Percentiles rank a stretch among this genome's conserved stretches.
phyloP scores from a whole-genome alignment of 2,888 invertebrate genomes.

The Platycheirus rosarum region DNA sequence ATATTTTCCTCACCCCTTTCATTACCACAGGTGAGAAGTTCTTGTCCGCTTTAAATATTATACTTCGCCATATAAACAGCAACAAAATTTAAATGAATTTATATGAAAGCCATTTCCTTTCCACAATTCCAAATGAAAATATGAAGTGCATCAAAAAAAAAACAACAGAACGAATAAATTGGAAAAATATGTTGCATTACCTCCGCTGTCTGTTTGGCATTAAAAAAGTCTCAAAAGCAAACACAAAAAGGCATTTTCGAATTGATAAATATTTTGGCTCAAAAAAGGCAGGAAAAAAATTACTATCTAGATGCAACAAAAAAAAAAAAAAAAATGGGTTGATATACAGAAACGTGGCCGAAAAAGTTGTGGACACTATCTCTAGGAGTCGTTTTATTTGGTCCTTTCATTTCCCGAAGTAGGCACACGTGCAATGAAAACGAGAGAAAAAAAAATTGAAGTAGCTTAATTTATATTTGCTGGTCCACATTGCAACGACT shows the following conservation, averaged over 20 bases:
- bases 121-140: no score
- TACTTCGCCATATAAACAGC: no score
- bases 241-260: constrained; percentile 1
- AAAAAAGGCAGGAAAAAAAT: constrained; percentile 5
- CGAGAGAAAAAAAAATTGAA: constrained; percentile 1
- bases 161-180: no score
- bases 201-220: no score
- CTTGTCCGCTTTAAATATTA: no score
- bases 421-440: constrained; percentile 6
- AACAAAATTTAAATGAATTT: no score
- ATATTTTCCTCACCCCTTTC: no score
- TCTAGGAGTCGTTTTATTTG: constrained; percentile 29
- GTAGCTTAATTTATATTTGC: constrained; percentile 62
- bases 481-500: constrained; percentile 35
- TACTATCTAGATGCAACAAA: background rate
- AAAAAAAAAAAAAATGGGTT: no score
- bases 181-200: no score
- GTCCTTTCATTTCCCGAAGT: constrained; percentile 32
- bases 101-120: no score
- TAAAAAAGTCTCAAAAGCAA: background rate
- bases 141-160: no score
- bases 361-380: constrained; percentile 48
- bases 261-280: constrained; percentile 17
- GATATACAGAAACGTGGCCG: background rate
- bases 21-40: no score